Conservation (phyloP, 2,888 invertebrate genomes). For the Dermolepida albohirtum region DNA sequence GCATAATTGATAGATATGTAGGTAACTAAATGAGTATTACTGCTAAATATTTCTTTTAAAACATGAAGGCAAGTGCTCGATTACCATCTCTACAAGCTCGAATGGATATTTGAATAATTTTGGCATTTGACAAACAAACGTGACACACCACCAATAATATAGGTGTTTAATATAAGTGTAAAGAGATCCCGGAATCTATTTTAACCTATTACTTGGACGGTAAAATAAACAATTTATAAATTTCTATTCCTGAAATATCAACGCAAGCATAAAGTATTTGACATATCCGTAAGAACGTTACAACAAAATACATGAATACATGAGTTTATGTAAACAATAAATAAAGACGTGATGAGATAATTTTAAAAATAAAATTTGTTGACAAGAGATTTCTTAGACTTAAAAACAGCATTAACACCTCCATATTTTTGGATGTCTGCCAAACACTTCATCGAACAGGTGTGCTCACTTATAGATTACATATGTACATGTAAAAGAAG, state of each 20-base stretch:
- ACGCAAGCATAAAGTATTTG: constrained; percentile 2
- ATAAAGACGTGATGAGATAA: constrained; percentile 21
- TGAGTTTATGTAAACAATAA: constrained; percentile 25
- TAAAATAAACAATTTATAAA: background rate
- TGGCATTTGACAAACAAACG: background rate
- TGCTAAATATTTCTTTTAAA: no score
- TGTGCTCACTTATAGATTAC: constrained; percentile 7
- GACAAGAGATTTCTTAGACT: constrained; percentile 16
- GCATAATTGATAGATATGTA: no score
- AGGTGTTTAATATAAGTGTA: no score
- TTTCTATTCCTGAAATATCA: background rate
- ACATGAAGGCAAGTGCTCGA: no score
- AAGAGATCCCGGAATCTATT: background rate
- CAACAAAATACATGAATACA: constrained; percentile 16
- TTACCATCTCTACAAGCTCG: no score
- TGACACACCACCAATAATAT: no score
- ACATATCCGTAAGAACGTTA: background rate
- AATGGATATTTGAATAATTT: no score
- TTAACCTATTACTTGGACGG: background rate
- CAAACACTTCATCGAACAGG: constrained; percentile 22
- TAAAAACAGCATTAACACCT: constrained; percentile 13
- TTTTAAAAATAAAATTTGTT: constrained; percentile 21
- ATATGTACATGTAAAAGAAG: constrained; percentile 3
- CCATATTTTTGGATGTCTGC: background rate
- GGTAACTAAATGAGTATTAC: no score